phyloP scores from a whole-genome alignment of 2,797 vertebrate species.

The Spea hammondii region DNA sequence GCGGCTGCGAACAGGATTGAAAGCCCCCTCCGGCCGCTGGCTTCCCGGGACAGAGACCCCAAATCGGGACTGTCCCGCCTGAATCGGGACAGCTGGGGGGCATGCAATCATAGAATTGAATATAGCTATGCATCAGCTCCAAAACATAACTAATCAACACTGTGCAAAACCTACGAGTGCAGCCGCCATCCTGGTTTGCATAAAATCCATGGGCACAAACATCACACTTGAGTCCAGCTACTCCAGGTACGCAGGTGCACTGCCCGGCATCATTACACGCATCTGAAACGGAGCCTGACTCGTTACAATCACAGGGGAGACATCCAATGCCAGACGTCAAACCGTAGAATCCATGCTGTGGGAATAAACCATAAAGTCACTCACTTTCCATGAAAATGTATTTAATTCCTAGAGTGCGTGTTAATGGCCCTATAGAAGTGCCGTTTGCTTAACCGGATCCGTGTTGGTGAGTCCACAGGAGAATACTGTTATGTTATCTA shows the following conservation, averaged over 20 bases:
- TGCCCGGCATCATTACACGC: conserved; percentile 75
- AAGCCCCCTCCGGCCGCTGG: too few species aligned
- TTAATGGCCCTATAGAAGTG: too few species aligned
- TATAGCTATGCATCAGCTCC: background rate
- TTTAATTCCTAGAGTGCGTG: too few species aligned
- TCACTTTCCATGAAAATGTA: background rate
- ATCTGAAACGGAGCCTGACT: conserved; percentile 69
- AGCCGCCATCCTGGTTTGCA: conserved; percentile 69
- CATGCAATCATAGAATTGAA: background rate
- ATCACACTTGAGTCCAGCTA: conserved; percentile 81
- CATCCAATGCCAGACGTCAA: conserved; percentile 75
- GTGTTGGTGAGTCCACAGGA: too few species aligned
- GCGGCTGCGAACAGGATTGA: too few species aligned
- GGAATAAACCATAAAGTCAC: conserved; percentile 22
- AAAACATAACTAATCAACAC: background rate
- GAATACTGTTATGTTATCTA: too few species aligned
- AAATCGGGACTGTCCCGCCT: too few species aligned
- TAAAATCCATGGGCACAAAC: conserved; percentile 79
- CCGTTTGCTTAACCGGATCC: too few species aligned
- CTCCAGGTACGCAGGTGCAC: conserved; percentile 78
- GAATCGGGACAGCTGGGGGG: too few species aligned
- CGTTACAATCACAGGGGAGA: conserved; percentile 75
- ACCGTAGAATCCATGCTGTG: conserved; percentile 79
- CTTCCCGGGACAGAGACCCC: too few species aligned
- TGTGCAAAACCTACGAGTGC: conserved; percentile 74